Base-by-base conservation (phyloP, 2,797 vertebrate genomes). In the Carapus acus region DNA sequence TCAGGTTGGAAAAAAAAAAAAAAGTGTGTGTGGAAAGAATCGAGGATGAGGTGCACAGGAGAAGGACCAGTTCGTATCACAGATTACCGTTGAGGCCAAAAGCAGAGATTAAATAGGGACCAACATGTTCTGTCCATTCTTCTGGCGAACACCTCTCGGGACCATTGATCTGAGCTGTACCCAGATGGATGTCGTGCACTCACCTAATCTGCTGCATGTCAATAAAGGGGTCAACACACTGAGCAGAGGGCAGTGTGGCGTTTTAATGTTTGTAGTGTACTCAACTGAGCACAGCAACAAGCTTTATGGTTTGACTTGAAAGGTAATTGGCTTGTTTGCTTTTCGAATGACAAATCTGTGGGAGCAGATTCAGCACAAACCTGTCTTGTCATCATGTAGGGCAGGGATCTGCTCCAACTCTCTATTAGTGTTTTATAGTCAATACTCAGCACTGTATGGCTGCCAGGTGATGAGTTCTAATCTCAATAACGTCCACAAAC, bases 231-330 rank as follows among this genome's bases (percentile, higher is more conserved):
- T 16, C 22, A 19, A 42, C 12, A 2, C n/a, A 2, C 7, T 5
- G 20, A 9, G 43, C 19, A 33, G 42, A 53, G 15, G 29, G 14
- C 14, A 20, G 2, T 17, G 13, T 15, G 21, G n/a, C 49, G 34
- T 43, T 14, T 44, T 49, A 42, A 15, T 40, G 44, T 57, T 22
- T 36, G 34, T 13, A 5, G 15, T 42, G 36, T 49, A 47, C 38
- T 23, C 21, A 14, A 39, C 47, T 40, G 39, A 38, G 41, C 39
- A 11, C 22, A 36, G 41, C 47, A 42, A 19, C 51, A 17, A 33
- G 24, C 41, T 45, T 36, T 31, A 54, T 42, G 18, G 23, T 31
- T 37, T 18, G 27, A 41, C 16, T 24, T 14, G 19, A 8, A 54
- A 21, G 17, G 7, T 1, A 22, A 48, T 48, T 48, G 15, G 18